Conservation (phyloP, 2,888 invertebrate species). For the Cheilosia scutellata region DNA sequence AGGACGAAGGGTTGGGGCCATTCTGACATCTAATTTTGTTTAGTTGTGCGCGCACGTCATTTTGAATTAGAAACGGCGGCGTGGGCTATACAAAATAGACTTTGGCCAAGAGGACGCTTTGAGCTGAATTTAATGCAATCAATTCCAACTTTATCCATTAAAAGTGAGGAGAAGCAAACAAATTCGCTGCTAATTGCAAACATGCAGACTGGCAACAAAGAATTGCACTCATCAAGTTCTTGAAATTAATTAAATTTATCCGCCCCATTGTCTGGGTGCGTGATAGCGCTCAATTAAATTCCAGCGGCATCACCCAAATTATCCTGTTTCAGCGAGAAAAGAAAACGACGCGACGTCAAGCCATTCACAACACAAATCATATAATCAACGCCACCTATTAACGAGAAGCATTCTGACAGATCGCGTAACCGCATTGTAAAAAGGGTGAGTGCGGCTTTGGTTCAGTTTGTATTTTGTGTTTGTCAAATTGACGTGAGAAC, state of each 20-base stretch:
- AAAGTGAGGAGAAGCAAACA: background rate
- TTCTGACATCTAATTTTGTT: slow-evolving; percentile 37
- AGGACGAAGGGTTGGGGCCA: slow-evolving; percentile 10
- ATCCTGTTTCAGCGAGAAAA: slow-evolving; percentile 33
- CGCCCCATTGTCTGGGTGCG: slow-evolving; percentile 35
- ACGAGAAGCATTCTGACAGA: slow-evolving; percentile 30
- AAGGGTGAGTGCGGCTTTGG: too few species aligned
- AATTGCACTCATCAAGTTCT: slow-evolving; percentile 20
- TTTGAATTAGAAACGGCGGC: slow-evolving; percentile 21
- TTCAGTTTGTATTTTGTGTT: background rate
- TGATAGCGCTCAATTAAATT: slow-evolving; percentile 54
- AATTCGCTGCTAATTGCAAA: slow-evolving; percentile 5
- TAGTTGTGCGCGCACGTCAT: slow-evolving; percentile 25
- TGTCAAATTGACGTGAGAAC: slow-evolving; percentile 62
- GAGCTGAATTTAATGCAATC: background rate
- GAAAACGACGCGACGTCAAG: slow-evolving; percentile 25
- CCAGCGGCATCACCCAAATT: slow-evolving; percentile 60
- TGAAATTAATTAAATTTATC: slow-evolving; percentile 41
- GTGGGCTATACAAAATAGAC: slow-evolving; percentile 2
- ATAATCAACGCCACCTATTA: slow-evolving; percentile 52
- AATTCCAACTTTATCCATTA: background rate
- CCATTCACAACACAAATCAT: slow-evolving; percentile 39
- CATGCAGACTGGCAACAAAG: background rate
- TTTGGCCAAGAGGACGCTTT: background rate
- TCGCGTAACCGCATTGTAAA: slow-evolving; percentile 11